Evolutionary conservation across 2,113 vertebrate genomes (phyloP).

Genomic region (Macrotus californicus): DNA sequence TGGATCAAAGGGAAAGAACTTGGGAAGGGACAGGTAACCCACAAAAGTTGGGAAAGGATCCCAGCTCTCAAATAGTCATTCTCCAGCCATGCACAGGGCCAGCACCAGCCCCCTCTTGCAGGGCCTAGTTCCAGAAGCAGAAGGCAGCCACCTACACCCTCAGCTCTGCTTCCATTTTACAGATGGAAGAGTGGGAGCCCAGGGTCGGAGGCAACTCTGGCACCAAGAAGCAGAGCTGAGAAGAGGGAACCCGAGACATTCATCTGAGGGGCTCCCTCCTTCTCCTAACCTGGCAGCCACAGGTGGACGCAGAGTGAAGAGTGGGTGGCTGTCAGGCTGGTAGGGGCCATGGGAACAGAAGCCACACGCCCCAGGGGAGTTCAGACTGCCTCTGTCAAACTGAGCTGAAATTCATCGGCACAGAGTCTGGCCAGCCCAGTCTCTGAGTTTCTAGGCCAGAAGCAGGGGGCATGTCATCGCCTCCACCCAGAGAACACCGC

Average conservation of each 20-base stretch:
- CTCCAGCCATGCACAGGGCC: background rate
- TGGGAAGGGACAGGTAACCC: background rate
- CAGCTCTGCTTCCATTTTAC: constrained; percentile 3
- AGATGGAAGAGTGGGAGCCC: background rate
- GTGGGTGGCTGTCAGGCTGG: background rate
- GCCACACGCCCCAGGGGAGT: background rate
- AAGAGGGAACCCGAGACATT: background rate
- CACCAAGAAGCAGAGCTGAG: background rate
- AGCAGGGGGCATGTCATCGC: background rate
- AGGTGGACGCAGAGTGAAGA: background rate
- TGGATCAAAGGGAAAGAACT: background rate
- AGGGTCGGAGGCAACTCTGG: background rate
- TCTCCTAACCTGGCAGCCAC: background rate
- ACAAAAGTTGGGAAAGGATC: background rate
- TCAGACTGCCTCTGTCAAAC: background rate
- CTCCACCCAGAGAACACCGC: background rate
- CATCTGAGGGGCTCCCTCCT: background rate
- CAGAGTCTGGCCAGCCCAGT: background rate
- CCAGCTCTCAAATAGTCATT: constrained; percentile 8
- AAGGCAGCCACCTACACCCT: constrained; percentile 13
- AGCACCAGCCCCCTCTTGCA: background rate
- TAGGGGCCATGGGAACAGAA: background rate
- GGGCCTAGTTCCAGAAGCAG: constrained; percentile 11
- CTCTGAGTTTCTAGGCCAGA: background rate
- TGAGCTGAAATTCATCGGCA: background rate